Conservation (phyloP, 1,140 invertebrate species). For the Cepaea nemoralis region DNA sequence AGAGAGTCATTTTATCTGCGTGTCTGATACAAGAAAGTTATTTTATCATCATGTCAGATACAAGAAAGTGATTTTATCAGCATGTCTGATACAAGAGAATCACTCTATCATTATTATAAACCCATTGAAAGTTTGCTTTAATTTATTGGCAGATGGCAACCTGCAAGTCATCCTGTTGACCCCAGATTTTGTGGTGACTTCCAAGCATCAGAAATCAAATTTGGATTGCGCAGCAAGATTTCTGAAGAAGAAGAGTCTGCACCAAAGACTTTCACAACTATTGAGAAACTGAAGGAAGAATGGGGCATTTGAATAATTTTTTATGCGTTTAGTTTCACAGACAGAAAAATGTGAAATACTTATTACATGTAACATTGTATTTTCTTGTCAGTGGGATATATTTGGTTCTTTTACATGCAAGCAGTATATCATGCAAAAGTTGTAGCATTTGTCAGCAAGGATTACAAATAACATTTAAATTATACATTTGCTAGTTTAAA, state of each 20-base stretch:
- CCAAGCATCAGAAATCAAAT: constrained; percentile 41
- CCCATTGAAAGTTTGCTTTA: neutral
- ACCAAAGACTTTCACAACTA: neutral
- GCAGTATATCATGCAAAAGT: too few relatives aligned
- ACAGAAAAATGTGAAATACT: too few relatives aligned
- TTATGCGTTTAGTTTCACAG: too few relatives aligned
- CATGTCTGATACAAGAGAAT: neutral
- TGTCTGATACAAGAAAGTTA: neutral
- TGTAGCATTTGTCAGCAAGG: too few relatives aligned
- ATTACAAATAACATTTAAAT: too few relatives aligned
- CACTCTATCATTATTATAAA: neutral
- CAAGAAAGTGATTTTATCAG: too few relatives aligned
- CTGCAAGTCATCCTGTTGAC: constrained; percentile 52
- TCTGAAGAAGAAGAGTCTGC: neutral
- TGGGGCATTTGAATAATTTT: constrained; percentile 54
- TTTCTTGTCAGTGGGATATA: too few relatives aligned
- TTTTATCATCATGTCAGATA: neutral
- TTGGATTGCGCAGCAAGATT: constrained; percentile 49
- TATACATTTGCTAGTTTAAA: too few relatives aligned
- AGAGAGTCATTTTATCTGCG: too few relatives aligned
- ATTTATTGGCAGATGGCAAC: constrained; percentile 57
- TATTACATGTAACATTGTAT: too few relatives aligned
- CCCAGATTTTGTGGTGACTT: constrained; percentile 55
- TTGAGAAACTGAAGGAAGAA: constrained; percentile 46
- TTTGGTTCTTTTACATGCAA: too few relatives aligned